Base-by-base conservation (phyloP, 2,797 vertebrate genomes). In the Adrianichthys oophorus region DNA sequence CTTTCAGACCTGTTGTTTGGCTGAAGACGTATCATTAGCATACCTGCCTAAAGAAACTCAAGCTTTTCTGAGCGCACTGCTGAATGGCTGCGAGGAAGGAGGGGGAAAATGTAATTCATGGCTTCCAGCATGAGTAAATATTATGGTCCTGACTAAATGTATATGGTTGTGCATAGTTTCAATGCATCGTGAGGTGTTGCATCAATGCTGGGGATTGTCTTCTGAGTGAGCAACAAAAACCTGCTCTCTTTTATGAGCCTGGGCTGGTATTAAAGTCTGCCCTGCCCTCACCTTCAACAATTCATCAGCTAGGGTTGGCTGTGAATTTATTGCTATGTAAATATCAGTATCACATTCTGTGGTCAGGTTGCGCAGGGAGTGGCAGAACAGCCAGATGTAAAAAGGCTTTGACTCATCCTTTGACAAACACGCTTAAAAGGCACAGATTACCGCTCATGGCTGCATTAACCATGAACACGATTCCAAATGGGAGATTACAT, bases 321-420 rank as follows among this genome's bases (percentile, higher is more conserved):
- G 63, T 46, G 65, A 78, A 74, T 86, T 87, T 85, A 89, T 65
- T 76, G 74, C 84, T 67, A 86, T 84, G 83, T 80, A 86, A 86
- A 90, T 86, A 80, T 68, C 72, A 58, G 59, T 65, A 62, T 85
- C 71, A 14, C 68, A 76, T 85, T 85, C 83, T 78, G 78, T 68
- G 68, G 62, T 67, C 2, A 12, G 56, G 59, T 10, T 53, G 44
- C 52, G 24, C 7, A 70, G 52, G 79, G 79, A 69, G 78, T 49
- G 72, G 74, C 67, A 15, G 48, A 68, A 13, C 15, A 45, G 57
- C 45, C 54, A 29, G 42, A 72, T 45, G 49, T 37, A 68, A 49
- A 68, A 57, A 67, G 62, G 57, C 52, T 62, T 65, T 44, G 42
- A 69, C 79, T 48, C 44, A 67, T 66, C 77, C 66, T 68, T 70